Evolutionary conservation across 2,113 vertebrate genomes (phyloP).

Genomic region (Centrocercus urophasianus): DNA sequence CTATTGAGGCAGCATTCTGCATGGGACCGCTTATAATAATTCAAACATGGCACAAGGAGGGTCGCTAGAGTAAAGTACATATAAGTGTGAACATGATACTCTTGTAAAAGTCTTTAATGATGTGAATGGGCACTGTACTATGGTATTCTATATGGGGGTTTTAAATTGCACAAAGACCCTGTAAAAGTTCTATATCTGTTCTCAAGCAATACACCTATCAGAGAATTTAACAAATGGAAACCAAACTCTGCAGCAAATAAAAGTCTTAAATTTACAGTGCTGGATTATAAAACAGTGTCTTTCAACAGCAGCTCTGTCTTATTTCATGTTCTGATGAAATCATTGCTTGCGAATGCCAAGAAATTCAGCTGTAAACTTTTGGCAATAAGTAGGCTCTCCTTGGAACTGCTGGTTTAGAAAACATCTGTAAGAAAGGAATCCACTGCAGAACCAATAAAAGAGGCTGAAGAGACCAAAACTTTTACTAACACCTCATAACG

Average conservation of each 20-base stretch:
- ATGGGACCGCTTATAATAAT: conserved; percentile 46
- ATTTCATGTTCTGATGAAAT: conserved; percentile 58
- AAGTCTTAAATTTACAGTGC: conserved; percentile 48
- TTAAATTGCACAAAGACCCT: conserved; percentile 66
- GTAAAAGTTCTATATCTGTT: conserved; percentile 63
- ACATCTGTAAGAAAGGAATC: conserved; percentile 71
- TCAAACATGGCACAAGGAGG: conserved; percentile 46
- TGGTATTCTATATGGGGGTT: conserved; percentile 41
- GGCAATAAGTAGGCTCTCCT: conserved; percentile 60
- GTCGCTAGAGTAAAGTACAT: conserved; percentile 9
- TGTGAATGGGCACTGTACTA: conserved; percentile 2
- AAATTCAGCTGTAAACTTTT: conserved; percentile 63
- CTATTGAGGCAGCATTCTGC: conserved; percentile 26
- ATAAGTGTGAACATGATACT: conserved; percentile 41
- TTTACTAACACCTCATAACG: conserved; percentile 70
- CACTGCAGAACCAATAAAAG: conserved; percentile 62
- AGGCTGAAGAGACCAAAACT: conserved; percentile 63
- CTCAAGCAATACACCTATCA: conserved; percentile 53
- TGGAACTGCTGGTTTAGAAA: conserved; percentile 62
- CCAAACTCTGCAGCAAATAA: conserved; percentile 62
- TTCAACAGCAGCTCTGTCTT: conserved; percentile 45
- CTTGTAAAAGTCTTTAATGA: conserved; percentile 54
- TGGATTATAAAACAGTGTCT: conserved; percentile 56
- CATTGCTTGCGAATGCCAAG: conserved; percentile 19
- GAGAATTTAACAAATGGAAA: conserved; percentile 57